phyloP scores from a whole-genome alignment of 1,140 invertebrate genomes.

The Caligus rogercresseyi region DNA sequence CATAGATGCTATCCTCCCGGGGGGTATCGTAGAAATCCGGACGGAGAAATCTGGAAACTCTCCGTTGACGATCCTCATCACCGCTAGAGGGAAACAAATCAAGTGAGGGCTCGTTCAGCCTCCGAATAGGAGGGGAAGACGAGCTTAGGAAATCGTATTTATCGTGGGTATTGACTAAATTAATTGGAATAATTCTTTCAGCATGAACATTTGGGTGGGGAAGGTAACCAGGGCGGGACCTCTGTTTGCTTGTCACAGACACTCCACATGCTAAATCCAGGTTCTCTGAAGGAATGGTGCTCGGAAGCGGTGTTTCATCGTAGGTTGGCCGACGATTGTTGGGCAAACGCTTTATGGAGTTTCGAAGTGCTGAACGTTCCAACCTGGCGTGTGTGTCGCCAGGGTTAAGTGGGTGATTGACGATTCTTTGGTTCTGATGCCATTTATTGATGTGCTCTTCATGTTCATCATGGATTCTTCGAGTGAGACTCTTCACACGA shows the following conservation, averaged over 20 bases:
- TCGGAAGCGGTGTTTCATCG: not conserved
- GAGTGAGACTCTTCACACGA: constrained; percentile 60
- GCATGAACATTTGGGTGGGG: constrained; percentile 12
- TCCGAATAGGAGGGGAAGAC: not conserved
- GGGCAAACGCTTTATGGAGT: constrained; percentile 11
- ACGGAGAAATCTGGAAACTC: constrained; percentile 2
- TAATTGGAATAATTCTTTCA: constrained; percentile 9
- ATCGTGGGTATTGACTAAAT: not conserved
- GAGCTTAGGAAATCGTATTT: not conserved
- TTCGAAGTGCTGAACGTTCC: constrained; percentile 17
- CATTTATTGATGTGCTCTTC: constrained; percentile 12
- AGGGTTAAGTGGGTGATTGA: constrained; percentile 11
- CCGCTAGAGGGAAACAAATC: not conserved
- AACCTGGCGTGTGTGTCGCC: constrained; percentile 16
- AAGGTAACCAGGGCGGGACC: constrained; percentile 16
- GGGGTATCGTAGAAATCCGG: constrained; percentile 10
- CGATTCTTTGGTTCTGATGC: not conserved
- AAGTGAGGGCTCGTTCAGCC: not conserved
- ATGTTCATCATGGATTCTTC: constrained; percentile 54
- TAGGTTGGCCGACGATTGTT: not conserved
- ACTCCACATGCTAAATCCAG: constrained; percentile 3
- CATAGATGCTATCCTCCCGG: constrained; percentile 8
- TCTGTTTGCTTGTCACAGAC: constrained; percentile 17
- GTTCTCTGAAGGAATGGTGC: constrained; percentile 1
- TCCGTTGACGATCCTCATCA: not conserved